A percentile compares a stretch with the other conserved stretches of the same genome.
phyloP scores from a whole-genome alignment of 2,888 invertebrate genomes.

The Deilephila elpenor region DNA sequence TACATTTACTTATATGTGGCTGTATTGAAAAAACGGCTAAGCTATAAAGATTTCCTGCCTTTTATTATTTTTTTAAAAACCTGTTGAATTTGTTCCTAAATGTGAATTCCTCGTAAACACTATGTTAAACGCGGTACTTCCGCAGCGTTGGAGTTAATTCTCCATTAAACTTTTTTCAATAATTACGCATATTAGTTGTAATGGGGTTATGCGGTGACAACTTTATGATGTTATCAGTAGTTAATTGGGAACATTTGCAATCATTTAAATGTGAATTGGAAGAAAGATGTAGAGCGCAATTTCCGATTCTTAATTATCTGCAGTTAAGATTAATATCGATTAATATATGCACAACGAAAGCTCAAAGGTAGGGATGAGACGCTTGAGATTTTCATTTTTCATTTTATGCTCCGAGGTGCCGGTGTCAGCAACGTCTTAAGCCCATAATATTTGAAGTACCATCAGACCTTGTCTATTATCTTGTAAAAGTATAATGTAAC shows the following conservation, averaged over 20 bases:
- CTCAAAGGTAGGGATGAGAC: not conserved
- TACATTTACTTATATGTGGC: not conserved
- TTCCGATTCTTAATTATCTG: not conserved
- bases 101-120: not conserved
- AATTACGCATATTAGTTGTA: not conserved
- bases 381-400: not conserved
- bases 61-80: too few relatives aligned
- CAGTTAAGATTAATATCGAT: not conserved
- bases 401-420: too few relatives aligned
- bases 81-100: not conserved
- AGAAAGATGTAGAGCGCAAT: not conserved
- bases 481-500: not conserved
- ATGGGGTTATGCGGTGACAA: slow-evolving; percentile 8
- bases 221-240: slow-evolving; percentile 2
- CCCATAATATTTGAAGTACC: not conserved
- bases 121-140: not conserved
- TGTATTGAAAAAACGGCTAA: not conserved
- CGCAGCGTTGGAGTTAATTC: not conserved
- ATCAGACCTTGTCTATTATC: slow-evolving; percentile 7
- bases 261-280: slow-evolving; percentile 21
- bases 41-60: not conserved
- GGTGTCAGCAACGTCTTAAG: too few relatives aligned
- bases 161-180: slow-evolving; percentile 5
- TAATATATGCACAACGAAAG: not conserved
- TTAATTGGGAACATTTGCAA: not conserved